phyloP scores from a whole-genome alignment of 1,140 invertebrate genomes.

The Calliphora vicina region DNA sequence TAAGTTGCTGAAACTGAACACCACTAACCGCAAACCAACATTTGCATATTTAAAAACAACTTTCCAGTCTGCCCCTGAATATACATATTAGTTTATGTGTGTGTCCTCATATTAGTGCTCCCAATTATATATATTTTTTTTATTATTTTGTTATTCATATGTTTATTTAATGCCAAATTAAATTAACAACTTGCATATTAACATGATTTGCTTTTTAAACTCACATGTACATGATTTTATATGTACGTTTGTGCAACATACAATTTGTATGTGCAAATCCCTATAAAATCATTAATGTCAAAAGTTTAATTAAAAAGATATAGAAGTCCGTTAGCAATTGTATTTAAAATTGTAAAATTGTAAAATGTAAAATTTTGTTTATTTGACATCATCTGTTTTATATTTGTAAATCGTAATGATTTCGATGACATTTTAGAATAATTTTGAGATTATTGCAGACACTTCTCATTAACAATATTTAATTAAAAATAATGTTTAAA shows the following conservation, averaged over 20 bases:
- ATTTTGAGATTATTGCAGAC: too few species aligned
- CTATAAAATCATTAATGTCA: not conserved
- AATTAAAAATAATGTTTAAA: not conserved
- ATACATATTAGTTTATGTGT: too few species aligned
- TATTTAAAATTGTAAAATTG: not conserved
- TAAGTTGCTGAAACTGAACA: too few species aligned
- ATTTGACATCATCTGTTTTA: not conserved
- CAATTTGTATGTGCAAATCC: not conserved
- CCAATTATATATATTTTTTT: not conserved
- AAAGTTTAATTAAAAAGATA: constrained; percentile 4
- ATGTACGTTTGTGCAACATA: not conserved
- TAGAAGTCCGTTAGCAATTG: not conserved
- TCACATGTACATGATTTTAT: not conserved
- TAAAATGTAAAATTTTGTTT: not conserved
- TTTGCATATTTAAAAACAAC: too few species aligned
- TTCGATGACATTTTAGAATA: not conserved
- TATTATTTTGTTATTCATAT: constrained; percentile 1
- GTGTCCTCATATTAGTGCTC: too few species aligned
- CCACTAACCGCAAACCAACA: too few species aligned
- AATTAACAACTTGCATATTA: constrained; percentile 22
- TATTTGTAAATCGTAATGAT: not conserved
- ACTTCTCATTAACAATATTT: not conserved
- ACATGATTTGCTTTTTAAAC: not conserved
- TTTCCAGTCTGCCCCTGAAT: too few species aligned
- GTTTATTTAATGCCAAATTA: constrained; percentile 34